phyloP scores from a whole-genome alignment of 2,113 vertebrate species.

The Hucho hucho region DNA sequence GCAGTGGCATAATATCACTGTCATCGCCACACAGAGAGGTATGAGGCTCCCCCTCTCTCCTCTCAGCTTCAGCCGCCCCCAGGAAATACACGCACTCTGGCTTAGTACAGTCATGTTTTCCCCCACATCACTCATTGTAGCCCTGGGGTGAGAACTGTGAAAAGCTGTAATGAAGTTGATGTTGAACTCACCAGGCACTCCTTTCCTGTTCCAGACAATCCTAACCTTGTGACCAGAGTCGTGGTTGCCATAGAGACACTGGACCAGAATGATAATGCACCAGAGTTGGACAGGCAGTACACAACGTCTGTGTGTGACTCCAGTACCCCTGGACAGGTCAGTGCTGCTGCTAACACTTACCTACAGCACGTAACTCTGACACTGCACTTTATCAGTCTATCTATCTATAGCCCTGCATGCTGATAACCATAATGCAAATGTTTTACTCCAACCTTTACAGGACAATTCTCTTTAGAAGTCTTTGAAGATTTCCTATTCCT shows the following conservation, averaged over 20 bases:
- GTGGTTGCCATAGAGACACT: slow-evolving; percentile 85
- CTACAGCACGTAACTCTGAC: too few relatives aligned
- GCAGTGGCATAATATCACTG: slow-evolving; percentile 86
- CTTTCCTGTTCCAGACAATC: slow-evolving; percentile 74
- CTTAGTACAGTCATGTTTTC: neutral
- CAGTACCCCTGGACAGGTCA: slow-evolving; percentile 79
- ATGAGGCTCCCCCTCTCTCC: slow-evolving; percentile 19
- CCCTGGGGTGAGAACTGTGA: neutral
- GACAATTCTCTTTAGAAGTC: too few relatives aligned
- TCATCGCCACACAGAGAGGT: slow-evolving; percentile 87
- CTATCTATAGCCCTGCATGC: neutral
- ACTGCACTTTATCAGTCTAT: neutral
- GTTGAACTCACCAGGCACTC: neutral
- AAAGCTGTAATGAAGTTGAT: neutral
- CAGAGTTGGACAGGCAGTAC: slow-evolving; percentile 82
- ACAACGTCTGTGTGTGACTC: slow-evolving; percentile 85
- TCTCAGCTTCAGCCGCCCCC: neutral
- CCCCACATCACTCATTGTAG: neutral
- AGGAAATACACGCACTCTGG: neutral
- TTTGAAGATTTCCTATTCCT: too few relatives aligned
- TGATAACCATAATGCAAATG: neutral
- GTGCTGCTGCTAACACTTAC: slow-evolving; percentile 22
- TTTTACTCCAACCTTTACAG: too few relatives aligned
- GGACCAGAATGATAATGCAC: slow-evolving; percentile 88
- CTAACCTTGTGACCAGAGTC: slow-evolving; percentile 79